Evolutionary conservation across 2,888 invertebrate species (phyloP).

Genomic region (Latrodectus elegans): DNA sequence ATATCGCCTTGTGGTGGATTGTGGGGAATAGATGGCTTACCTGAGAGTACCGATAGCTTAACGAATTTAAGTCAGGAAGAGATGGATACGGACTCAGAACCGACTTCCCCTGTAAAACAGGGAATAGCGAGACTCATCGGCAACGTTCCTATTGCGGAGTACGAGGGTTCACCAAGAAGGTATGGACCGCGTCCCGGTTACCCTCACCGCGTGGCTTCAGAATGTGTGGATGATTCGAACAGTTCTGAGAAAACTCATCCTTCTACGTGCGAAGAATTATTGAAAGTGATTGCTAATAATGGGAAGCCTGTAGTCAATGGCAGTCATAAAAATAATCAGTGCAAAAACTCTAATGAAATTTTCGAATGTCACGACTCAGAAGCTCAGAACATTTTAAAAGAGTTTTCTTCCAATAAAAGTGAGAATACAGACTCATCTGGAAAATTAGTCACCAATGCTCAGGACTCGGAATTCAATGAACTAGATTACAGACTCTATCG

Average conservation of each 20-base stretch:
- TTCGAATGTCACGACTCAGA: constrained; percentile 50
- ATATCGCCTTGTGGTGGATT: constrained; percentile 57
- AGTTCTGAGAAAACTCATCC: constrained; percentile 48
- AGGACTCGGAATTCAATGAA: constrained; percentile 73
- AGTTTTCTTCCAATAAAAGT: constrained; percentile 47
- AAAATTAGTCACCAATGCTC: constrained; percentile 22
- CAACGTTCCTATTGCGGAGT: constrained; percentile 92
- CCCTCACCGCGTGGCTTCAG: constrained; percentile 79
- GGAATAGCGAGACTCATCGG: constrained; percentile 80
- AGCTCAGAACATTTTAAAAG: constrained; percentile 42
- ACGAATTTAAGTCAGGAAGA: constrained; percentile 72
- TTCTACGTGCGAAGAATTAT: constrained; percentile 63
- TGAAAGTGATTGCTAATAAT: constrained; percentile 64
- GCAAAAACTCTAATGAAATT: constrained; percentile 32
- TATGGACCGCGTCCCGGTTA: constrained; percentile 90
- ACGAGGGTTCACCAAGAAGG: constrained; percentile 91
- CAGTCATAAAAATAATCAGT: constrained; percentile 22
- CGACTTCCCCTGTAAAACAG: constrained; percentile 68
- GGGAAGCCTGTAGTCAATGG: constrained; percentile 26
- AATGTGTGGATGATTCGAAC: constrained; percentile 34
- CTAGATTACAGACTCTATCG: constrained; percentile 86
- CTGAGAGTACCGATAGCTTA: constrained; percentile 32
- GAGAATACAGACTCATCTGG: constrained; percentile 30
- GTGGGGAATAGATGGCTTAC: constrained; percentile 51
- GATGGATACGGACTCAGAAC: constrained; percentile 71